Conservation (phyloP, 92 coral and sea anemone species). For the Palythoa caribaeorum region DNA sequence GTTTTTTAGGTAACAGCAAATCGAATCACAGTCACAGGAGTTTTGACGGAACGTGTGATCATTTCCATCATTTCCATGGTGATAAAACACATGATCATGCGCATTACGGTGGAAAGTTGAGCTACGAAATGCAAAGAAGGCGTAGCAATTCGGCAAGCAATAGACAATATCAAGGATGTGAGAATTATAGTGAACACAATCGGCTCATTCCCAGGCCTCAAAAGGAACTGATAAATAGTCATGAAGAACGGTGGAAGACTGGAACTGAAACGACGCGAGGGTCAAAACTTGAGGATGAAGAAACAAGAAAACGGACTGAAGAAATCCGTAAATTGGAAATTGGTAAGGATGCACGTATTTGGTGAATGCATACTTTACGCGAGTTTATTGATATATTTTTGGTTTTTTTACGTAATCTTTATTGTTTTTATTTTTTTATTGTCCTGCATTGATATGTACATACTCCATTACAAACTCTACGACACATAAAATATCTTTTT, state of each 20-base stretch:
- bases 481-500: no score
- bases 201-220: slow-evolving; percentile 1
- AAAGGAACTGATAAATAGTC: slow-evolving; percentile 22
- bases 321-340: slow-evolving; percentile 8
- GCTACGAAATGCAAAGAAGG: slow-evolving; percentile 35
- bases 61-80: slow-evolving; percentile 6
- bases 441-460: no score
- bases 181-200: slow-evolving; percentile 26
- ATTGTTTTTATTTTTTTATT: no score
- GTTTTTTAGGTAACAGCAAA: slow-evolving; percentile 9
- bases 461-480: no score
- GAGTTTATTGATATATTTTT: no score
- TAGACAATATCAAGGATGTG: not conserved
- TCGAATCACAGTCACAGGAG: slow-evolving; percentile 14
- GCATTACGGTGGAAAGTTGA: slow-evolving; percentile 9
- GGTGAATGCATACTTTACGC: not conserved
- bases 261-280: not conserved
- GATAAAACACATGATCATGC: slow-evolving; percentile 27
- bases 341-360: slow-evolving; percentile 12
- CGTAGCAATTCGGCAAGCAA: slow-evolving; percentile 11
- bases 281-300: not conserved
- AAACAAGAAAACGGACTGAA: not conserved
- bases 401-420: not conserved
- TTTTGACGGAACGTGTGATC: slow-evolving; percentile 22
- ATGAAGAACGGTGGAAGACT: slow-evolving; percentile 15